Percentiles rank a stretch among this genome's conserved stretches.
phyloP scores from a whole-genome alignment of 2,113 vertebrate genomes.

The Hemiscyllium ocellatum region DNA sequence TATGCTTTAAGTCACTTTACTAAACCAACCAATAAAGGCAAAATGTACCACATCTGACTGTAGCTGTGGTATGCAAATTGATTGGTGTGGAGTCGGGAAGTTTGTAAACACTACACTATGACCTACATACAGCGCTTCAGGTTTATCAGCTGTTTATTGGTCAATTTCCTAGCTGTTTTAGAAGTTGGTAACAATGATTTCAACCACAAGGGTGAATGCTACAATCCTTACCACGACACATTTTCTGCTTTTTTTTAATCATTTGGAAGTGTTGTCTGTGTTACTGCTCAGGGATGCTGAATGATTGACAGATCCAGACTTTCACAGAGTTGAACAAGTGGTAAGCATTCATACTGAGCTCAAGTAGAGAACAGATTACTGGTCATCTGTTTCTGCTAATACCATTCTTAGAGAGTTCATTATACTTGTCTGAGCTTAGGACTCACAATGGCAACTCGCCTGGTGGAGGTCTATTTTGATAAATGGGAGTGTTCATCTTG shows the following conservation, averaged over 20 bases:
- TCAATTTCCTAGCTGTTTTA: neutral
- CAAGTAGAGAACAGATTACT: neutral
- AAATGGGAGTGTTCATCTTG: neutral
- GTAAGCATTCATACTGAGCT: neutral
- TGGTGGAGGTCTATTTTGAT: neutral
- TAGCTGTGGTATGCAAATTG: slow-evolving; percentile 27
- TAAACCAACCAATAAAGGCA: neutral
- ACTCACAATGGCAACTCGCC: neutral
- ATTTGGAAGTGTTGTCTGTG: neutral
- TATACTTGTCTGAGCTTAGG: neutral
- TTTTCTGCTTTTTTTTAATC: neutral
- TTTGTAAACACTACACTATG: slow-evolving; percentile 11
- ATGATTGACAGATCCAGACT: neutral
- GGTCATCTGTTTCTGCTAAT: neutral
- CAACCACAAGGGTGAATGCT: neutral
- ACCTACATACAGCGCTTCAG: neutral
- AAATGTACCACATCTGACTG: neutral
- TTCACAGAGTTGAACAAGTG: neutral
- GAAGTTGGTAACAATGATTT: neutral
- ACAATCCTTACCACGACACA: neutral
- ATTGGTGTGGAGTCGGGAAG: neutral
- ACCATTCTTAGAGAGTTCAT: neutral
- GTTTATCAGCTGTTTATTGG: neutral
- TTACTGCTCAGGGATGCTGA: neutral
- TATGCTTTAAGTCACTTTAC: slow-evolving; percentile 10